Percentiles rank a stretch among this genome's conserved stretches.
These are phyloP conservation scores for Cantharis lateralis DNA, from an alignment of 2,888 invertebrate genomes.

Conservation along the genomic window DNA sequence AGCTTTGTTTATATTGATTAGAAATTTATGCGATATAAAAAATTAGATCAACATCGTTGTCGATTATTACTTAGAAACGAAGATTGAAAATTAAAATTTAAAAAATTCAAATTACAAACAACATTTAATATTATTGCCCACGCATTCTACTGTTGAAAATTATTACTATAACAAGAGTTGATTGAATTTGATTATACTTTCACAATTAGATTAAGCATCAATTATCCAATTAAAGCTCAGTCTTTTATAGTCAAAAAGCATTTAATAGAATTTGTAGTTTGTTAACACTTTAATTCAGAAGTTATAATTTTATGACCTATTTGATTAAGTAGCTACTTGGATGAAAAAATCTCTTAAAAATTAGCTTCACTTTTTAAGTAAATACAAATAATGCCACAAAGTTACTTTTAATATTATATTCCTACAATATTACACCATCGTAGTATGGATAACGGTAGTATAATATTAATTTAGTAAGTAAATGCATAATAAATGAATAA, in stretches of 20 bases:
- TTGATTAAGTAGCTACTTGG: background rate
- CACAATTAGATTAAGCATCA: background rate
- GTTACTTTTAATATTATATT: too few relatives aligned
- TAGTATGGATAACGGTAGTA: too few relatives aligned
- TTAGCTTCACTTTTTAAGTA: background rate
- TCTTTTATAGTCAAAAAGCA: background rate
- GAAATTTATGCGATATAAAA: too few relatives aligned
- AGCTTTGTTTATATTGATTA: too few relatives aligned
- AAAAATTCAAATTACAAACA: background rate
- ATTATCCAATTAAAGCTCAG: background rate
- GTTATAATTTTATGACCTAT: background rate
- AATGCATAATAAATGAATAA: too few relatives aligned
- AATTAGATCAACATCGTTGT: too few relatives aligned
- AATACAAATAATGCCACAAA: too few relatives aligned
- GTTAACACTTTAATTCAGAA: background rate
- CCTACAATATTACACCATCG: too few relatives aligned
- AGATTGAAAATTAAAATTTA: background rate
- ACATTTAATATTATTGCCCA: background rate
- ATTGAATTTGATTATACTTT: background rate
- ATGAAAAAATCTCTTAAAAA: background rate
- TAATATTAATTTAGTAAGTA: too few relatives aligned
- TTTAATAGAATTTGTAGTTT: background rate
- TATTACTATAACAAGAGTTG: background rate
- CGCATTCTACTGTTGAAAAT: background rate
- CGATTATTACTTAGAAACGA: too few relatives aligned